Evolutionary conservation across 1,140 invertebrate species (phyloP), one percentile per base, ranked within the genome.

Genomic region (Leptoteleia sp.): DNA sequence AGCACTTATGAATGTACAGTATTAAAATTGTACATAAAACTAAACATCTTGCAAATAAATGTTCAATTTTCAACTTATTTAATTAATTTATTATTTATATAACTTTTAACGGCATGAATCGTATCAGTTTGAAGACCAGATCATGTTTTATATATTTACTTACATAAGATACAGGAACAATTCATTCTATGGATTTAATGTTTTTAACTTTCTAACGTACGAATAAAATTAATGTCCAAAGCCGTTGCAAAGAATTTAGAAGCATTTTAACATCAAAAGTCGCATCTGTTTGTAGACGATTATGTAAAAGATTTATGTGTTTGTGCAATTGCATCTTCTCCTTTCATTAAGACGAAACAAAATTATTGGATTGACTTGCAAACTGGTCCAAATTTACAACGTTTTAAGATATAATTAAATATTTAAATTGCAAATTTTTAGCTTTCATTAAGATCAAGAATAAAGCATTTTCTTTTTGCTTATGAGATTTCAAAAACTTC

Each of bases 251-350:
- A 2, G n/a, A 35, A 38, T 71, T 61, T 59, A 47, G 13, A 9
- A 16, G 40, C 52, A 45, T 25, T 61, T 42, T 40, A 48, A 68
- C 9, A 40, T 45, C 38, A 54, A 47, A 62, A 61, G 54, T 27
- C 35, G 29, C 68, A 37, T 72, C 48, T 55, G 37, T 47, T 62
- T 55, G 48, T 55, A 61, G 67, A 52, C 38, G 57, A 73, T 73
- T 73, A 64, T 57, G 50, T 64, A 73, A 73, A 64, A 52, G 27
- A 42, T 72, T 13, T 38, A 48, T n/a, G n/a, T n/a, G n/a, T n/a
- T n/a, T n/a, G n/a, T n/a, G n/a, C n/a, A n/a, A n/a, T n/a, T n/a
- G n/a, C n/a, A n/a, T n/a, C n/a, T n/a, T n/a, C n/a, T n/a, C n/a
- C n/a, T n/a, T n/a, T n/a, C n/a, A n/a, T n/a, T n/a, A n/a, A n/a